phyloP scores from a whole-genome alignment of 1,140 invertebrate species.

The Drosophila sechellia region DNA sequence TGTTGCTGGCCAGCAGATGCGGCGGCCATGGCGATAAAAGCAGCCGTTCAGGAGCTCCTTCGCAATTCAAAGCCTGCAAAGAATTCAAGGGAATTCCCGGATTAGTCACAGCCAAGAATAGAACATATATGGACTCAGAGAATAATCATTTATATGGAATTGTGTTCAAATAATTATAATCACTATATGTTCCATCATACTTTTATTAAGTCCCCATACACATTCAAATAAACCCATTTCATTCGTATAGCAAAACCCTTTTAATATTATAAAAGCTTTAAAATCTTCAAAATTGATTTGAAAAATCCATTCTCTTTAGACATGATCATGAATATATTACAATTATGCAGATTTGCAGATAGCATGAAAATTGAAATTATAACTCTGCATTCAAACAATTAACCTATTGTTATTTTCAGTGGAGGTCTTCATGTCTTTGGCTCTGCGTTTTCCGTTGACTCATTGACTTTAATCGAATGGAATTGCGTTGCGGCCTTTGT shows the following conservation, averaged over 20 bases:
- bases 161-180: background rate
- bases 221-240: no score
- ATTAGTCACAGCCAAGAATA: constrained; percentile 6
- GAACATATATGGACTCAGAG: background rate
- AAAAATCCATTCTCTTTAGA: background rate
- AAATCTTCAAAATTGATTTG: no score
- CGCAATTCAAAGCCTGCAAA: constrained; percentile 59
- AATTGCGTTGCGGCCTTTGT: constrained; percentile 37
- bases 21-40: constrained; percentile 78
- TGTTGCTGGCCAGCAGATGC: constrained; percentile 80
- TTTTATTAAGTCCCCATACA: no score
- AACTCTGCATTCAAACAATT: background rate
- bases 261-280: no score
- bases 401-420: background rate
- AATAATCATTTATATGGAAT: background rate
- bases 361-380: no score
- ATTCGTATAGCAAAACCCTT: no score
- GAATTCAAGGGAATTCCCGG: constrained; percentile 1
- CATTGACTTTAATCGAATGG: constrained; percentile 22
- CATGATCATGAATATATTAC: no score
- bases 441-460: constrained; percentile 16
- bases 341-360: no score
- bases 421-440: constrained; percentile 1
- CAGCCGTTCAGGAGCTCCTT: constrained; percentile 57
- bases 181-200: no score